Evolutionary conservation across 2,797 vertebrate genomes (phyloP).

Genomic region (Geotrypetes seraphini): DNA sequence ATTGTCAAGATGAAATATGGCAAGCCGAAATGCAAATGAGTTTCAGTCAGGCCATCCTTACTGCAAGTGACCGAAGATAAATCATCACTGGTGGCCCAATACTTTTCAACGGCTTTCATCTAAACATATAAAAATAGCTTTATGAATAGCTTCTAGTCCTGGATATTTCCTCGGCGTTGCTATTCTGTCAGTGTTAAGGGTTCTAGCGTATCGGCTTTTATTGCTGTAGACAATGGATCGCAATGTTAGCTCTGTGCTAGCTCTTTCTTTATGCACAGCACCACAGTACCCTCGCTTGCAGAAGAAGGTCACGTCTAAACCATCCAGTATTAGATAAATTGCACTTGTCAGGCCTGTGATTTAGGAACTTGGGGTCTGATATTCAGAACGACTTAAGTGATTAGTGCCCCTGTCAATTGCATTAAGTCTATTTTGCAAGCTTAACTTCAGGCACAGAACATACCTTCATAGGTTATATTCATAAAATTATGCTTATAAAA

Average conservation of each 20-base stretch:
- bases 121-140: neutral
- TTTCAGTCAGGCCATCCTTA: neutral
- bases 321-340: slow-evolving; percentile 17
- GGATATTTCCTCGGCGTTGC: rapidly evolving
- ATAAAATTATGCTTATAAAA: too few relatives aligned
- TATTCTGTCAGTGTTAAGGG: too few relatives aligned
- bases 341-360: slow-evolving; percentile 9
- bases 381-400: too few relatives aligned
- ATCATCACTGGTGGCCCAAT: neutral
- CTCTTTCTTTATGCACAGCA: neutral
- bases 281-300: neutral
- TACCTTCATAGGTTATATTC: too few relatives aligned
- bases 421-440: too few relatives aligned
- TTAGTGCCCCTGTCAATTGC: too few relatives aligned
- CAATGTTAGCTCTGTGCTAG: neutral
- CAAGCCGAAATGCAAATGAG: neutral
- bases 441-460: too few relatives aligned
- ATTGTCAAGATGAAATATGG: neutral
- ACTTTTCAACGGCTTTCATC: neutral
- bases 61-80: neutral
- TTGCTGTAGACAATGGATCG: slow-evolving; percentile 2
- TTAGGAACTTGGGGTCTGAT: slow-evolving; percentile 17
- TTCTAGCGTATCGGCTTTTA: too few relatives aligned
- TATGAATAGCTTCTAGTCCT: neutral
- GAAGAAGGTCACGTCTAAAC: slow-evolving; percentile 16